Conservation (phyloP, 2,888 invertebrate species). For the Hirtodrosophila alboralis region DNA sequence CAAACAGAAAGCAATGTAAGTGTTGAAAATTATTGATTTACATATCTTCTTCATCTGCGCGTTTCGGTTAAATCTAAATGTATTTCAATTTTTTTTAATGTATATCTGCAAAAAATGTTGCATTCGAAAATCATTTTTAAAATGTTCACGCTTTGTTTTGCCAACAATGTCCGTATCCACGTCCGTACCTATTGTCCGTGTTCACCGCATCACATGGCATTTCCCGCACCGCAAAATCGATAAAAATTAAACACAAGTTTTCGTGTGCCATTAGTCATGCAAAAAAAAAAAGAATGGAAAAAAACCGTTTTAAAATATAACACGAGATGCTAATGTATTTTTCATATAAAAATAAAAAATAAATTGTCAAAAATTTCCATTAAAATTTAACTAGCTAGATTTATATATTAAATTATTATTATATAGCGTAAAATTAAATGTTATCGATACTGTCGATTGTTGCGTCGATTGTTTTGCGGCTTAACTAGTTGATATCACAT, state of each 20-base stretch:
- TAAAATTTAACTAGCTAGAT: no score
- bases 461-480: no score
- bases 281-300: no score
- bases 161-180: not conserved
- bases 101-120: no score
- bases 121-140: no score
- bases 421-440: no score
- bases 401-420: no score
- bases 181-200: not conserved
- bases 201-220: slow-evolving; percentile 63
- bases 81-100: slow-evolving; percentile 17
- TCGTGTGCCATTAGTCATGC: slow-evolving; percentile 56
- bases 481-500: no score
- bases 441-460: no score
- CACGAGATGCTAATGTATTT: not conserved
- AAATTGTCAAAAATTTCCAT: no score
- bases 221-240: slow-evolving; percentile 70
- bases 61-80: slow-evolving; percentile 28
- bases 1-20: slow-evolving; percentile 66
- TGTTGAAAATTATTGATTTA: slow-evolving; percentile 68
- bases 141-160: slow-evolving; percentile 11
- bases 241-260: slow-evolving; percentile 55
- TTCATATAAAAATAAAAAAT: no score
- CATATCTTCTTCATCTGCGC: slow-evolving; percentile 18
- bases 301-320: not conserved